These are phyloP conservation scores for Cephalophus harveyi DNA, from an alignment of 2,113 vertebrate genomes.

Conservation along the genomic window DNA sequence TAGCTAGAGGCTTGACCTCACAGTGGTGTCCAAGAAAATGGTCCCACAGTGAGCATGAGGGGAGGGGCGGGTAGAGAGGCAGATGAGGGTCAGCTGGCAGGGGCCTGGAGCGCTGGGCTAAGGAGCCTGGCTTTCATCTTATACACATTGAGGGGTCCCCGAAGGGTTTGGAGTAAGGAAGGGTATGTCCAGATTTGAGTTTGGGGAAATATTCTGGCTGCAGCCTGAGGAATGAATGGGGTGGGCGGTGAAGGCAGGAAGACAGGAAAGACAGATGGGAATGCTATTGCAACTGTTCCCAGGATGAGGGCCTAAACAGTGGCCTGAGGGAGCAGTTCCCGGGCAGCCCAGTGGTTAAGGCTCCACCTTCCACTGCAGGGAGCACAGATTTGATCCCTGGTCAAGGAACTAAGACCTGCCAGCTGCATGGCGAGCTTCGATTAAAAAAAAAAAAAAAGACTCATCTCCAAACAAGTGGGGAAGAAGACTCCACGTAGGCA, in stretches of 20 bases:
- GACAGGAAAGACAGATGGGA: not conserved
- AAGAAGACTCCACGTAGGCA: not conserved
- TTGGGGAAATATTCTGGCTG: not conserved
- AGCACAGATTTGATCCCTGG: not conserved
- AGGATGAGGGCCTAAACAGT: fast-evolving
- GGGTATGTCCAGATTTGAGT: not conserved
- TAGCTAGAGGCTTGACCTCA: not conserved
- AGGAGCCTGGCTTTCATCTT: not conserved
- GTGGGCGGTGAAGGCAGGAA: fast-evolving
- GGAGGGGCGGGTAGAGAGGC: fast-evolving
- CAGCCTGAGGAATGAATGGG: not conserved
- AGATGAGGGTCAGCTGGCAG: no score
- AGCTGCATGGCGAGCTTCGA: fast-evolving
- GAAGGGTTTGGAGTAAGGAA: not conserved
- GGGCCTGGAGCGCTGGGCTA: not conserved
- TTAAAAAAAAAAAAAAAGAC: not conserved
- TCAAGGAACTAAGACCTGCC: not conserved
- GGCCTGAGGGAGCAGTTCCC: not conserved
- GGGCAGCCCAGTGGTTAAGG: not conserved
- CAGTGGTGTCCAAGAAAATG: not conserved
- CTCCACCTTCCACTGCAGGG: not conserved
- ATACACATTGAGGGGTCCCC: not conserved
- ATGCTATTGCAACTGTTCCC: not conserved
- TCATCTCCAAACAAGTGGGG: not conserved
- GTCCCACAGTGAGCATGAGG: no score